phyloP scores from a whole-genome alignment of 2,113 vertebrate genomes.

The Tachysurus fulvidraco region DNA sequence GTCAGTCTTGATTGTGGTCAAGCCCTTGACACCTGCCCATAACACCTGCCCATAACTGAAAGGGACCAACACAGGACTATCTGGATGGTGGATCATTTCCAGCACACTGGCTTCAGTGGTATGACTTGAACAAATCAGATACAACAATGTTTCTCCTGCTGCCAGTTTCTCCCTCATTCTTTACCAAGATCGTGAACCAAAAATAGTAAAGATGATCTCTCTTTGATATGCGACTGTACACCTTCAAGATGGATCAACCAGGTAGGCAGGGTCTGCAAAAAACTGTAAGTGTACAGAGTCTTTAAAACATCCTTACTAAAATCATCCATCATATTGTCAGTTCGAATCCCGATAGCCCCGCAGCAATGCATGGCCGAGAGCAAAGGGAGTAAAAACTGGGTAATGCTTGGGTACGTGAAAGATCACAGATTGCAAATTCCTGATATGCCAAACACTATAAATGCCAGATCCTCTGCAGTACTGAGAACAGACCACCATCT shows the following conservation, averaged over 20 bases:
- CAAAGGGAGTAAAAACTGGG: background rate
- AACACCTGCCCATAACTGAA: background rate
- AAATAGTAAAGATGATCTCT: background rate
- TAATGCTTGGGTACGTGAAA: background rate
- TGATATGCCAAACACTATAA: background rate
- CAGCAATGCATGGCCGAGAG: background rate
- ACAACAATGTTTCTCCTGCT: background rate
- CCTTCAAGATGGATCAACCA: background rate
- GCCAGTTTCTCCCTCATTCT: background rate
- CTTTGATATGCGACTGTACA: background rate
- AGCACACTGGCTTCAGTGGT: background rate
- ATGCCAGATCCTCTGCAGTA: background rate
- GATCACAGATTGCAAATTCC: background rate
- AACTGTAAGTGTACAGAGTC: background rate
- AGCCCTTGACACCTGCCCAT: background rate
- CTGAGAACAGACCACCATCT: background rate
- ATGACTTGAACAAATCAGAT: background rate
- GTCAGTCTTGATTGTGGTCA: background rate
- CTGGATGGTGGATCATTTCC: background rate
- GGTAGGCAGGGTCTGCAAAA: background rate
- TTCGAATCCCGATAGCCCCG: background rate
- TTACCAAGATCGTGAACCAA: background rate
- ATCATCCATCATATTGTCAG: no score
- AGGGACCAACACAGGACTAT: background rate
- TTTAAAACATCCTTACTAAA: background rate